Conservation (phyloP, 2,113 vertebrate species). For the Stercorarius parasiticus region DNA sequence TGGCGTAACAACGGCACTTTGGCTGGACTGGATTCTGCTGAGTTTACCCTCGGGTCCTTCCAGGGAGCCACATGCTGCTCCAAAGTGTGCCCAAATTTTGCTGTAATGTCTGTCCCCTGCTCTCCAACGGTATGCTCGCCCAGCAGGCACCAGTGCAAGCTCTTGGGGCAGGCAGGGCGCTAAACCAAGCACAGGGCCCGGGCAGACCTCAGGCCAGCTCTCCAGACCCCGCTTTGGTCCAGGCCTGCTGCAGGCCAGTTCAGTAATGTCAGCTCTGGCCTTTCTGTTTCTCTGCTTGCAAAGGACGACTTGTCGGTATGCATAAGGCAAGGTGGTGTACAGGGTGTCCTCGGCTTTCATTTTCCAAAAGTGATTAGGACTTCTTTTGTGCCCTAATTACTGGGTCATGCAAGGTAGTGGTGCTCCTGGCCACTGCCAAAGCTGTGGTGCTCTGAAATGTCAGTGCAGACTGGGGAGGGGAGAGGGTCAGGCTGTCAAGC, state of each 20-base stretch:
- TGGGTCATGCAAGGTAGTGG: not conserved
- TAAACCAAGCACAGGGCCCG: accelerated
- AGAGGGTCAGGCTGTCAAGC: not conserved
- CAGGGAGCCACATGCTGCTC: not conserved
- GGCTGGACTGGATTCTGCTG: not conserved
- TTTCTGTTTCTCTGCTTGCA: not conserved
- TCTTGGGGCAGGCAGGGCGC: not conserved
- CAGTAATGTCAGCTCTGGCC: not conserved
- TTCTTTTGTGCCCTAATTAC: not conserved
- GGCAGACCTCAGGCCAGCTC: not conserved
- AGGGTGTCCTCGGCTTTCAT: not conserved
- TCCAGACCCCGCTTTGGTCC: not conserved
- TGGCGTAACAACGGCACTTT: not conserved
- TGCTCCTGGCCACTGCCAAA: not conserved
- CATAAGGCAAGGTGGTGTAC: not conserved
- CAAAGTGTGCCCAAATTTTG: not conserved
- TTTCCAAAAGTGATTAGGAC: not conserved
- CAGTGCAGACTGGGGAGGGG: not conserved
- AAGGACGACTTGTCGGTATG: accelerated
- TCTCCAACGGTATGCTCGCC: not conserved
- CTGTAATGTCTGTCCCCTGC: not conserved
- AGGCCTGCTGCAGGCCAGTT: not conserved
- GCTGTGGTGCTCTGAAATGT: not conserved
- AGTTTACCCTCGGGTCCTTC: not conserved
- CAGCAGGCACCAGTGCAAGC: not conserved